A percentile compares a stretch with the other conserved stretches of the same genome.
Evolutionary conservation across 2,113 vertebrate species (phyloP).

Genomic region (Gracilinanus agilis): DNA sequence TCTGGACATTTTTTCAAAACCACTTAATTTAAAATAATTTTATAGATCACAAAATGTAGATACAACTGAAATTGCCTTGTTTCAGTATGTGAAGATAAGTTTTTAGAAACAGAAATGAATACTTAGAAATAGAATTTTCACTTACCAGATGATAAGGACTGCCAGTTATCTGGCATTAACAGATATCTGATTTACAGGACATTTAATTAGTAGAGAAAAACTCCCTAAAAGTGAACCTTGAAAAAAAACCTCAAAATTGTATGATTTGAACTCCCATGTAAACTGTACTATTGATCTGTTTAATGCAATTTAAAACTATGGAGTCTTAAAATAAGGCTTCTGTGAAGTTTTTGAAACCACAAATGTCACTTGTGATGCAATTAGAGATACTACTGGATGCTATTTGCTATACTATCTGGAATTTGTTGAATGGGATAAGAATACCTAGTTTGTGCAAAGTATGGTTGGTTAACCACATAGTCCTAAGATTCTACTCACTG

Average conservation of each 20-base stretch:
- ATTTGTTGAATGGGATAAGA: background rate
- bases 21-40: background rate
- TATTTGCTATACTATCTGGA: background rate
- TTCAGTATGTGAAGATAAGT: background rate
- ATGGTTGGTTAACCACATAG: background rate
- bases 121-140: background rate
- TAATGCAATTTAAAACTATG: background rate
- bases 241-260: background rate
- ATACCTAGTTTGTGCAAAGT: rapidly evolving
- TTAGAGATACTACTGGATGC: slow-evolving; percentile 21
- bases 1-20: background rate
- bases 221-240: background rate
- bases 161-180: background rate
- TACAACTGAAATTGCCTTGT: background rate
- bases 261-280: background rate
- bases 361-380: slow-evolving; percentile 4
- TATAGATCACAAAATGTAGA: background rate
- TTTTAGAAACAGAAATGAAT: background rate
- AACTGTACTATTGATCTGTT: background rate
- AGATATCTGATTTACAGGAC: background rate
- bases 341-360: background rate
- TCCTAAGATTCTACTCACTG: background rate
- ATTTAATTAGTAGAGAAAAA: background rate
- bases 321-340: background rate
- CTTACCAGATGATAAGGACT: background rate